Evolutionary conservation across 2,888 invertebrate genomes (phyloP).

Genomic region (Nephrotoma flavescens): DNA sequence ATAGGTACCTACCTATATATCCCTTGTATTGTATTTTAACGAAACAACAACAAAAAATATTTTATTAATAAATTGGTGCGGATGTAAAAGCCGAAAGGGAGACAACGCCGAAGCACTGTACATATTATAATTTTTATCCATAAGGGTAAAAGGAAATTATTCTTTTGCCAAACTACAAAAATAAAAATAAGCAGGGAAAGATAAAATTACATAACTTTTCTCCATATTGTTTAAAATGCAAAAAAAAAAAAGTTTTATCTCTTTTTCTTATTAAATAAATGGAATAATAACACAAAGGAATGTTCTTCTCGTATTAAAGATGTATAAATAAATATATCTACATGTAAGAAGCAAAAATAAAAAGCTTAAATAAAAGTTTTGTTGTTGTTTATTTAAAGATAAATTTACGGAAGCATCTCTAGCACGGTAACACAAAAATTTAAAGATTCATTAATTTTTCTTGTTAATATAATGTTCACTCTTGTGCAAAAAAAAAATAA

Average conservation of each 20-base stretch:
- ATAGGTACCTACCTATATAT: not conserved
- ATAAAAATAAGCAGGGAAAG: not conserved
- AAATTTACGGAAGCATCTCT: not conserved
- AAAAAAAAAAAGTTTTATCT: not conserved
- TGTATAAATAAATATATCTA: no score
- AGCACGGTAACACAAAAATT: not conserved
- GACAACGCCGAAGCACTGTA: not conserved
- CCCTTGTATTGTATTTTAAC: not conserved
- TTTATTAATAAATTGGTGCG: not conserved
- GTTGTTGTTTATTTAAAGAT: not conserved
- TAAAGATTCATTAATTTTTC: not conserved
- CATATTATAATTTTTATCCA: not conserved
- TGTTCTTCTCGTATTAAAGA: not conserved
- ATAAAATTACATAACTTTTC: not conserved
- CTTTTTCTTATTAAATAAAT: not conserved
- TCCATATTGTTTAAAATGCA: not conserved
- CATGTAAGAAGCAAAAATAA: not conserved
- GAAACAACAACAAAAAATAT: not conserved
- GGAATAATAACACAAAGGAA: not conserved
- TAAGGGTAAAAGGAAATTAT: not conserved
- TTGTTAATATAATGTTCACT: not conserved
- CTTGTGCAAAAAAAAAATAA: not conserved
- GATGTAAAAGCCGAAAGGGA: not conserved
- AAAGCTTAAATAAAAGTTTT: not conserved
- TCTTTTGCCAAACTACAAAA: not conserved